Conservation (phyloP, 2,888 invertebrate genomes). For the Zeuzera pyrina region DNA sequence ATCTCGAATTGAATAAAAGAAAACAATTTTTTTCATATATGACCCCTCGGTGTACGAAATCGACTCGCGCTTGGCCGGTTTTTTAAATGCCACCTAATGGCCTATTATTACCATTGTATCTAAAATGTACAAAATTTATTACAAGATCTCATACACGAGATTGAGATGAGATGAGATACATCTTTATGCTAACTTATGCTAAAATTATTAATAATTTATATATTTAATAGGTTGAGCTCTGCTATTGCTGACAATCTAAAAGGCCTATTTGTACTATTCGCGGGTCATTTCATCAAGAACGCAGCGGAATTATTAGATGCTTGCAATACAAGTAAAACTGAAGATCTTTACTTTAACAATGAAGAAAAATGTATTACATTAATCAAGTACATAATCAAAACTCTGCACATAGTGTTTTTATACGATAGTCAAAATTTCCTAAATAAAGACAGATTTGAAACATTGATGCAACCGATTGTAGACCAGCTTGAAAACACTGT, state of each 20-base stretch:
- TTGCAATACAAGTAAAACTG: slow-evolving; percentile 76
- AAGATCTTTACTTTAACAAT: slow-evolving; percentile 63
- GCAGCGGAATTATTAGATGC: slow-evolving; percentile 80
- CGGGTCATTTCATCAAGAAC: slow-evolving; percentile 87
- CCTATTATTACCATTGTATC: too few species aligned
- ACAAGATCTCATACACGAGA: too few species aligned
- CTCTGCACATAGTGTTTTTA: slow-evolving; percentile 83
- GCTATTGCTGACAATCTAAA: slow-evolving; percentile 87
- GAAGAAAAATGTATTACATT: slow-evolving; percentile 75
- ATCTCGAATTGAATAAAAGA: too few species aligned
- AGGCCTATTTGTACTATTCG: slow-evolving; percentile 91
- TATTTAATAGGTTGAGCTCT: slow-evolving; percentile 75
- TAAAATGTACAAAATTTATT: too few species aligned
- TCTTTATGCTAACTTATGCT: slow-evolving; percentile 1
- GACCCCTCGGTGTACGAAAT: too few species aligned
- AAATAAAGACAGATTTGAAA: slow-evolving; percentile 87
- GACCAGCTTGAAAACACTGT: slow-evolving; percentile 88
- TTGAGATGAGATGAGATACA: too few species aligned
- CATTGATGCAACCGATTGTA: slow-evolving; percentile 88
- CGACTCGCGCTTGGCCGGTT: too few species aligned
- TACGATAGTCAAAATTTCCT: slow-evolving; percentile 89
- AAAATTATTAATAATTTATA: slow-evolving; percentile 3
- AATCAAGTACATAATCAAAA: slow-evolving; percentile 81
- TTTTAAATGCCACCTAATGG: too few species aligned
- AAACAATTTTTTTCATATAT: too few species aligned